Percentiles rank a stretch among this genome's conserved stretches.
Conservation (phyloP, 2,888 invertebrate species). For the Dusona sp. region DNA sequence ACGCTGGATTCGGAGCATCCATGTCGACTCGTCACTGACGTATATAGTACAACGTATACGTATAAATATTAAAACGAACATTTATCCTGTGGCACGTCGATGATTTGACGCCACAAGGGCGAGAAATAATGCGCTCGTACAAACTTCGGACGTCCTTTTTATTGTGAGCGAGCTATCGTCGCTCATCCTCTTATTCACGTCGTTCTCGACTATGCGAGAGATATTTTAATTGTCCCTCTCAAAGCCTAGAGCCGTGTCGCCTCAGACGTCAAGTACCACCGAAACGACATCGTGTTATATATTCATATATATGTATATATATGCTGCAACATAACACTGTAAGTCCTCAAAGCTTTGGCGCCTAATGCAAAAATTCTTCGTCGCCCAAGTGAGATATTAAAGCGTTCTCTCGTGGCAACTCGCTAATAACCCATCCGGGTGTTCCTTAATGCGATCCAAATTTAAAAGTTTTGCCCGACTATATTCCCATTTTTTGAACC, state of each 20-base stretch:
- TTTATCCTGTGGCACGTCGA: conserved; percentile 18
- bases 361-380: conserved; percentile 78
- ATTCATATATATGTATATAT: conserved; percentile 49
- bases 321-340: conserved; percentile 55
- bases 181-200: conserved; percentile 58
- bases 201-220: conserved; percentile 75
- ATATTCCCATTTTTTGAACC: neutral
- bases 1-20: conserved; percentile 56
- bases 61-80: conserved; percentile 28
- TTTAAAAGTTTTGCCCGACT: conserved; percentile 69
- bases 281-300: conserved; percentile 66
- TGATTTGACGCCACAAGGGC: neutral
- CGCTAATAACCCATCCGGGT: conserved; percentile 75
- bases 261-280: conserved; percentile 50
- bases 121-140: neutral
- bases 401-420: conserved; percentile 71
- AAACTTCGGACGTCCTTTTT: neutral
- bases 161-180: conserved; percentile 5
- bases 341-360: conserved; percentile 67
- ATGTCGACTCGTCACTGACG: conserved; percentile 68
- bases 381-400: conserved; percentile 77
- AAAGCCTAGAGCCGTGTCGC: conserved; percentile 73
- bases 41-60: conserved; percentile 44
- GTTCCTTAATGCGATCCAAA: conserved; percentile 66
- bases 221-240: conserved; percentile 82